Percentiles rank a stretch among this genome's conserved stretches.
Conservation (phyloP, 2,113 vertebrate genomes). For the Sinocyclocheilus rhinocerous region DNA sequence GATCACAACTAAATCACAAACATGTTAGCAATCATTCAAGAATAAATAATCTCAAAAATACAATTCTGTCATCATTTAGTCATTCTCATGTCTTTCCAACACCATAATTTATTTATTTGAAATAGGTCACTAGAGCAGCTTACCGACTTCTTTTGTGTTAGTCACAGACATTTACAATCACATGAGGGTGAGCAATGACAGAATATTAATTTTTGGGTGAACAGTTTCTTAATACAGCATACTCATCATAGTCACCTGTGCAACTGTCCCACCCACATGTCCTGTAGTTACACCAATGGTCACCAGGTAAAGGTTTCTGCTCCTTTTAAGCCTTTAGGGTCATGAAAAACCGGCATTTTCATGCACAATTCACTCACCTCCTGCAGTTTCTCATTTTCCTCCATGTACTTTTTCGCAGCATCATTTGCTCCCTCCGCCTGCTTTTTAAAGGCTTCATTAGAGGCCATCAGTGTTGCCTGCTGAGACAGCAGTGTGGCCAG, state of each 20-base stretch:
- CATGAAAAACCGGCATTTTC: neutral
- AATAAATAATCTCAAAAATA: neutral
- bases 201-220: neutral
- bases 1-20: neutral
- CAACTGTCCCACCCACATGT: neutral
- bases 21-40: neutral
- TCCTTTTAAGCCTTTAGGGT: neutral
- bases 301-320: neutral
- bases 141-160: neutral
- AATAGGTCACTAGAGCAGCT: neutral
- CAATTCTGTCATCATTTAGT: neutral
- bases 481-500: slow-evolving; percentile 88
- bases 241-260: neutral
- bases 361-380: slow-evolving; percentile 72
- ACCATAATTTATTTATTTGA: neutral
- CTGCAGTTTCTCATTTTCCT: slow-evolving; percentile 87
- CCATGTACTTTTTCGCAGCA: slow-evolving; percentile 88
- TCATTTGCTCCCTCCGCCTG: slow-evolving; percentile 88
- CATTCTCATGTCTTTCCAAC: neutral
- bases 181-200: neutral
- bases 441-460: slow-evolving; percentile 91
- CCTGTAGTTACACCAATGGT: neutral
- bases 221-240: no score
- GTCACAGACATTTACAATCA: neutral
- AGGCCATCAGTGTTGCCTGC: slow-evolving; percentile 87